Evolutionary conservation across 2,888 invertebrate species (phyloP), one percentile per base, ranked within the genome.

Genomic region (Phortica okadai): DNA sequence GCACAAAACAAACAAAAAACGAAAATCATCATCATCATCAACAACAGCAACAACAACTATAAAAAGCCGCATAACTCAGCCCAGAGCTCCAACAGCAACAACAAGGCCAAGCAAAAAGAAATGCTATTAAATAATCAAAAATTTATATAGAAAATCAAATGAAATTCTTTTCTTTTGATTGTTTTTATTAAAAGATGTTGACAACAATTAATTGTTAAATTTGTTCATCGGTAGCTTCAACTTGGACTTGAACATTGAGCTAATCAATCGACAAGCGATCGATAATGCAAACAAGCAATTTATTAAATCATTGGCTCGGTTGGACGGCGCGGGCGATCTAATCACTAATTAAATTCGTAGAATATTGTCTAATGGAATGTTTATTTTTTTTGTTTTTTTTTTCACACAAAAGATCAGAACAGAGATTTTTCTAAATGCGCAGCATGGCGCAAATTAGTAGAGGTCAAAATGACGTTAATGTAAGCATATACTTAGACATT

Each of bases 181-280:
- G 21, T 21, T 21, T 21, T 21, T 21, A 21, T 21, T 21, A 21
- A 21, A 21, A 21, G 1, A 56, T 0, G n/a, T 11, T 56, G 85
- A 87, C 85, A 87, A 87, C 87, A 86, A 85, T 85, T 85, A 85
- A 85, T 85, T 85, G 86, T 84, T 56, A 6, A n/a, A 81, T 82
- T 84, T 85, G 21, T 21, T 21, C 21, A 21, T 21, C 21, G 21
- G 21, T 21, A 21, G 21, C 21, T 21, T 21, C 21, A 21, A 21
- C 21, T 21, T 21, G 21, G 21, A 21, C 21, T 21, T 21, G 21
- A 21, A 21, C 21, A 21, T 21, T 21, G 21, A 21, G 21, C 21
- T 21, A 21, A 21, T 21, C 21, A 21, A 21, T 21, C 21, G 21
- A 21, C 21, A 21, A 21, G 21, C 21, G 21, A 21, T 21, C 21